Conservation (phyloP, 2,113 vertebrate genomes). For the Lutjanus erythropterus region DNA sequence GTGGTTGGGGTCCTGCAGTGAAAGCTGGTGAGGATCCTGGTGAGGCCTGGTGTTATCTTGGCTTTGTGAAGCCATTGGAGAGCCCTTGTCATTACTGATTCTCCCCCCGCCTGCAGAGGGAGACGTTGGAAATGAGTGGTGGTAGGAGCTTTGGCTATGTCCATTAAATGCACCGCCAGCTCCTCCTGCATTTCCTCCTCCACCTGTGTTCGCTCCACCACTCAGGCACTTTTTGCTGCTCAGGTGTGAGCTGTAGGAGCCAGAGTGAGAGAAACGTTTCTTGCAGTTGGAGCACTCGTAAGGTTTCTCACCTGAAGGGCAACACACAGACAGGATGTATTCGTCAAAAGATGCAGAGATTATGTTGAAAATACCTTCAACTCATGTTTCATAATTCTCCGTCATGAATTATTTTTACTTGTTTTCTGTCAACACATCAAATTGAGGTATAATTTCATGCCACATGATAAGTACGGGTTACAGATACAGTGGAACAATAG, state of each 20-base stretch:
- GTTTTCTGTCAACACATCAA: conserved; percentile 42
- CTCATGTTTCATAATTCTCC: conserved; percentile 11
- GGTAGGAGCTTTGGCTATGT: conserved; percentile 71
- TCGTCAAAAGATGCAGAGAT: conserved; percentile 1
- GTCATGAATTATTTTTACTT: conserved; percentile 29
- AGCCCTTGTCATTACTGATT: conserved; percentile 70
- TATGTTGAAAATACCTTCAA: conserved; percentile 33
- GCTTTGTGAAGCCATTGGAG: conserved; percentile 54
- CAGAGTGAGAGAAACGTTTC: conserved; percentile 89
- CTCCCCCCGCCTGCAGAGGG: conserved; percentile 73
- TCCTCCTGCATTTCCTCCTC: conserved; percentile 57
- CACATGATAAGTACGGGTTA: conserved; percentile 59
- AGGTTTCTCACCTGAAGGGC: conserved; percentile 86
- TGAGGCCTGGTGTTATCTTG: conserved; percentile 47
- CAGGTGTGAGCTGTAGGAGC: conserved; percentile 89
- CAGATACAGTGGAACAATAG: conserved; percentile 55
- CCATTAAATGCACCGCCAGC: conserved; percentile 68
- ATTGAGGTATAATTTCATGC: conserved; percentile 57
- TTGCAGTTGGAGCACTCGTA: conserved; percentile 89
- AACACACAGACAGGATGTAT: conserved; percentile 24
- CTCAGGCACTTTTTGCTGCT: conserved; percentile 89
- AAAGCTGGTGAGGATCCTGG: conserved; percentile 61
- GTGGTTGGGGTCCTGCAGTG: conserved; percentile 57
- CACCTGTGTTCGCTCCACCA: conserved; percentile 67
- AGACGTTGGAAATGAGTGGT: conserved; percentile 76